These are phyloP conservation scores for Tenebrosternarchus preto DNA, from an alignment of 2,113 vertebrate species.

Conservation along the genomic window DNA sequence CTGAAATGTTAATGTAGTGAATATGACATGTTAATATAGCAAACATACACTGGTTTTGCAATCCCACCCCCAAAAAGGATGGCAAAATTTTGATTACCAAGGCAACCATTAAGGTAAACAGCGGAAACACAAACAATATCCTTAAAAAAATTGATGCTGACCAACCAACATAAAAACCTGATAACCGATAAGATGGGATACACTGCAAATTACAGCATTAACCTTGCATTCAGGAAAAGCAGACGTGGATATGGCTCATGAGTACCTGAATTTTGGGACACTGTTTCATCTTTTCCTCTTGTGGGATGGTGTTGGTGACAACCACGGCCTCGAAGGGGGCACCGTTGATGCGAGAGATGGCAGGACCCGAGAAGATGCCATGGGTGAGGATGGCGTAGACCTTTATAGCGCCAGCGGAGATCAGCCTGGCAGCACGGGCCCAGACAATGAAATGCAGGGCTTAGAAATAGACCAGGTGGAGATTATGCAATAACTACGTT, in stretches of 20 bases:
- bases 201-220: too few species aligned
- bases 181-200: too few species aligned
- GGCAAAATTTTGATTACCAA: too few species aligned
- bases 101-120: too few species aligned
- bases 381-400: conserved; percentile 97
- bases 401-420: conserved; percentile 96
- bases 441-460: not conserved
- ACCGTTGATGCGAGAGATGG: conserved; percentile 95
- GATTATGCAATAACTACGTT: too few species aligned
- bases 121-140: too few species aligned
- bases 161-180: too few species aligned
- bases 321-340: conserved; percentile 98
- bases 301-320: conserved; percentile 97
- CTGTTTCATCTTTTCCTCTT: conserved; percentile 98
- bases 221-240: not conserved
- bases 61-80: too few species aligned
- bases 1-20: too few species aligned
- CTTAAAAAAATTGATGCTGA: too few species aligned
- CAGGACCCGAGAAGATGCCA: conserved; percentile 96
- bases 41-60: too few species aligned
- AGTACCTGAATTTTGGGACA: conserved; percentile 96
- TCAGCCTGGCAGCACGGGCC: conserved; percentile 72
- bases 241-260: not conserved
- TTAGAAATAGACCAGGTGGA: not conserved
- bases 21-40: too few species aligned